A percentile compares a stretch with the other conserved stretches of the same genome.
Conservation (phyloP, 2,113 vertebrate genomes). For the Pomatorhinus ruficollis region DNA sequence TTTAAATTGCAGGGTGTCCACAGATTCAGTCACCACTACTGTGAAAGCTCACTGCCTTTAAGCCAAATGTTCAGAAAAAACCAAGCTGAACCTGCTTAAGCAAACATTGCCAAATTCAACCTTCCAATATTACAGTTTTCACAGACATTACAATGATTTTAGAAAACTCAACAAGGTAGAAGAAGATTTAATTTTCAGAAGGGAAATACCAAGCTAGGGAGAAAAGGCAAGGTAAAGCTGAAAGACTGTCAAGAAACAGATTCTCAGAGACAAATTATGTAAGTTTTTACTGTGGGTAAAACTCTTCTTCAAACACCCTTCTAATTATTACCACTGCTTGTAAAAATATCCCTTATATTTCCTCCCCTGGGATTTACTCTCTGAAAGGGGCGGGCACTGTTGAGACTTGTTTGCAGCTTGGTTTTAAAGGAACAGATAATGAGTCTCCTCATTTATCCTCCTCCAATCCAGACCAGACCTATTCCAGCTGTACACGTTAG, state of each 20-base stretch:
- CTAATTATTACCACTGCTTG: not conserved
- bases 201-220: not conserved
- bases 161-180: not conserved
- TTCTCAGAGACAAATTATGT: not conserved
- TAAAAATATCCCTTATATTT: not conserved
- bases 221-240: not conserved
- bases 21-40: fast-evolving
- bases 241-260: not conserved
- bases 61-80: not conserved
- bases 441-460: not conserved
- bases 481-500: not conserved
- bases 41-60: not conserved
- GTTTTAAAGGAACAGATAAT: not conserved
- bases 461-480: not conserved
- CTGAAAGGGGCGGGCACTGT: not conserved
- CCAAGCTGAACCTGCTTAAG: not conserved
- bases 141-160: not conserved
- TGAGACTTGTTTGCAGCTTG: not conserved
- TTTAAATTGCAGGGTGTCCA: not conserved
- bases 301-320: not conserved
- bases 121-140: not conserved
- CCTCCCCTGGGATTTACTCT: not conserved
- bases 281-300: not conserved
- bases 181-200: not conserved
- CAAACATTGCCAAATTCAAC: not conserved